Conservation (phyloP, 1,140 invertebrate species). For the Microplitis mediator region DNA sequence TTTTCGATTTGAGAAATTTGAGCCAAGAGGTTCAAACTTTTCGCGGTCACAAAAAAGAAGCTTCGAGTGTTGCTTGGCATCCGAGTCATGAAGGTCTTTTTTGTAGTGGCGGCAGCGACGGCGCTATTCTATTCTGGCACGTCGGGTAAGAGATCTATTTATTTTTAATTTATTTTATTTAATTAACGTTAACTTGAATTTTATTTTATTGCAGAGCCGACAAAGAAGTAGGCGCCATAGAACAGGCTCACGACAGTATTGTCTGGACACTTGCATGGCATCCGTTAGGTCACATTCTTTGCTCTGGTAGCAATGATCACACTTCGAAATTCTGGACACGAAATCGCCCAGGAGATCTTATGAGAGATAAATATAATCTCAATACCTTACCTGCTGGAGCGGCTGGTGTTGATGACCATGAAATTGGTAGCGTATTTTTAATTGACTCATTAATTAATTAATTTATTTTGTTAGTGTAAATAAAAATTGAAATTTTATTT, state of each 20-base stretch:
- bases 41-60: constrained; percentile 98
- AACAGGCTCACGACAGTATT: constrained; percentile 98
- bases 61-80: constrained; percentile 97
- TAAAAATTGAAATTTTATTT: neutral
- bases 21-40: constrained; percentile 94
- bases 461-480: constrained; percentile 8
- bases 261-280: constrained; percentile 99
- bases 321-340: constrained; percentile 99
- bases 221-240: constrained; percentile 97
- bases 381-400: constrained; percentile 85
- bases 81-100: constrained; percentile 96
- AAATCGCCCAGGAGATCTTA: constrained; percentile 96
- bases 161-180: constrained; percentile 12
- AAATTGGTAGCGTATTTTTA: constrained; percentile 63
- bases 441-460: neutral
- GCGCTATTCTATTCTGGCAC: constrained; percentile 97
- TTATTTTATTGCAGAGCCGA: constrained; percentile 74
- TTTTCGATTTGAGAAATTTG: constrained; percentile 97
- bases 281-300: constrained; percentile 97
- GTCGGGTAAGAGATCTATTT: constrained; percentile 75
- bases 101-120: constrained; percentile 96
- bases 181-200: neutral
- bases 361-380: constrained; percentile 97
- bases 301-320: constrained; percentile 97
- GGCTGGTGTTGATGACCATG: constrained; percentile 73